Percentiles rank a stretch among this genome's conserved stretches.
These are phyloP conservation scores for Cryptocheilus praepositus DNA, from an alignment of 2,888 invertebrate species.

Conservation along the genomic window DNA sequence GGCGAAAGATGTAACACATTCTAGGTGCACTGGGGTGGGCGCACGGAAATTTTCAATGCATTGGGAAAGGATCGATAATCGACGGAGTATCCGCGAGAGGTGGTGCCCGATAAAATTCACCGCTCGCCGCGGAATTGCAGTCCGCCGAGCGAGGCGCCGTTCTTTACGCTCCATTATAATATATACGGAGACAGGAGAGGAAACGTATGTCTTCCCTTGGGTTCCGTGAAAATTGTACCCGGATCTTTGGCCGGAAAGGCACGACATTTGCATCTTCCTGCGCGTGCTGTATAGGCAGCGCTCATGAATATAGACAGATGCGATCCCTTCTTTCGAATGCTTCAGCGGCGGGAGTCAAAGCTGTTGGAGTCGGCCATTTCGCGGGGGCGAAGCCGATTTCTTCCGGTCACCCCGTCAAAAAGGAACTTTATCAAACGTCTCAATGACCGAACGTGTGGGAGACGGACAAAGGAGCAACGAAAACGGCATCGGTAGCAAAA, in stretches of 20 bases:
- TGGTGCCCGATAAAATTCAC: constrained; percentile 31
- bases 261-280: constrained; percentile 56
- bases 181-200: constrained; percentile 52
- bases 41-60: too few species aligned
- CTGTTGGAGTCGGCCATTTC: constrained; percentile 36
- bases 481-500: too few species aligned
- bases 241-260: constrained; percentile 56
- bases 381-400: constrained; percentile 8
- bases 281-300: constrained; percentile 49
- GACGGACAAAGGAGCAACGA: too few species aligned
- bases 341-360: constrained; percentile 42
- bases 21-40: too few species aligned
- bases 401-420: too few species aligned
- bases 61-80: too few species aligned
- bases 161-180: constrained; percentile 57
- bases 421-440: too few species aligned
- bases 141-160: constrained; percentile 33
- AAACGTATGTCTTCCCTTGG: constrained; percentile 59
- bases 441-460: too few species aligned
- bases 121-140: constrained; percentile 35
- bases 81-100: background rate
- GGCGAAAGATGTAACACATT: too few species aligned
- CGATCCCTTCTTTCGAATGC: constrained; percentile 55
- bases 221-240: constrained; percentile 53
- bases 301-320: constrained; percentile 61